phyloP scores from a whole-genome alignment of 2,888 invertebrate species.

The Heteropelma amictum region DNA sequence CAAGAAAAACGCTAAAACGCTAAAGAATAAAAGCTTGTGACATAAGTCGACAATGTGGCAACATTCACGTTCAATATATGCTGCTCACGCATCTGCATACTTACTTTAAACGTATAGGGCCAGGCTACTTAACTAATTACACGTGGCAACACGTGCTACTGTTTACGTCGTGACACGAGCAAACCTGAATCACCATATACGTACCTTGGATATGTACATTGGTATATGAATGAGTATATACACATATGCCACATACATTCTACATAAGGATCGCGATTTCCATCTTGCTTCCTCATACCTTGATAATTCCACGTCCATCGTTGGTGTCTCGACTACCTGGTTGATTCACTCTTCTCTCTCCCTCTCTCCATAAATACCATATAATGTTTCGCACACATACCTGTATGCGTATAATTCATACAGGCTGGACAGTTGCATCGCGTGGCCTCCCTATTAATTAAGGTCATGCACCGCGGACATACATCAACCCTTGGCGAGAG shows the following conservation, averaged over 20 bases:
- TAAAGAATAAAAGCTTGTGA: too few species aligned
- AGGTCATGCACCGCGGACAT: conserved; percentile 76
- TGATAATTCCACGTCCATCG: conserved; percentile 20
- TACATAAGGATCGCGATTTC: neutral
- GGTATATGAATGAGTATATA: conserved; percentile 14
- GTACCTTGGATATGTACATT: neutral
- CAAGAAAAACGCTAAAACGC: too few species aligned
- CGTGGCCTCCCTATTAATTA: conserved; percentile 77
- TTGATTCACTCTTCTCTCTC: conserved; percentile 38
- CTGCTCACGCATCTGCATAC: conserved; percentile 10
- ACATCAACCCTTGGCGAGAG: conserved; percentile 70
- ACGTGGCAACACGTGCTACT: conserved; percentile 60
- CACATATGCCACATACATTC: conserved; percentile 18
- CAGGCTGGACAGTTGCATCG: conserved; percentile 74
- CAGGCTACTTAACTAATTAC: conserved; percentile 64
- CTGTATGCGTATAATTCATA: conserved; percentile 70
- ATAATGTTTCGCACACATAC: conserved; percentile 48
- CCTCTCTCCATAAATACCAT: neutral
- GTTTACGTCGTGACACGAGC: conserved; percentile 61
- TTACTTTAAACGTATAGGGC: conserved; percentile 54
- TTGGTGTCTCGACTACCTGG: conserved; percentile 47
- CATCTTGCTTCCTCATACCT: conserved; percentile 35
- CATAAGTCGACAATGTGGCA: too few species aligned
- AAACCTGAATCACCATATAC: conserved; percentile 33
- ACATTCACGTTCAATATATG: too few species aligned